These are phyloP conservation scores for Chrosomus eos DNA, from an alignment of 2,797 vertebrate species.

Conservation along the genomic window DNA sequence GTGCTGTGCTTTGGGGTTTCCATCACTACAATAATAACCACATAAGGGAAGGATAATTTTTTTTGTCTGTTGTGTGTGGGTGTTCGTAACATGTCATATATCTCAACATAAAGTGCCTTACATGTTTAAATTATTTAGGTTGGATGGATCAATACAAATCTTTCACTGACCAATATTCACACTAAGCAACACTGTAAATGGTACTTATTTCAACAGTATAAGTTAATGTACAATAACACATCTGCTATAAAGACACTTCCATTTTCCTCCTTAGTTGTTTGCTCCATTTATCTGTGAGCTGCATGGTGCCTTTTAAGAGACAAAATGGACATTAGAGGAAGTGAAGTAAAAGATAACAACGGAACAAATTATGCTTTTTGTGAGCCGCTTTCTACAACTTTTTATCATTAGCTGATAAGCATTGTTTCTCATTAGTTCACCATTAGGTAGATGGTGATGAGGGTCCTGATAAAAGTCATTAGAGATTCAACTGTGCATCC, in stretches of 20 bases:
- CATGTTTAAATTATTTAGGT: background rate
- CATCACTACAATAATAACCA: background rate
- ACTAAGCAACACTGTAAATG: conserved; percentile 9
- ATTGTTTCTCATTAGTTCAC: conserved; percentile 13
- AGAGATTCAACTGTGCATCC: background rate
- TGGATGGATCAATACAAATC: background rate
- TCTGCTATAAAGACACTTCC: background rate
- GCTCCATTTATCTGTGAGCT: background rate
- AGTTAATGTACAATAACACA: background rate
- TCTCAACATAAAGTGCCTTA: background rate
- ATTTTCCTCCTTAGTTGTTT: background rate
- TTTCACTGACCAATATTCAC: background rate
- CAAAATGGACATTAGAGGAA: conserved; percentile 14
- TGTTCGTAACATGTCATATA: background rate
- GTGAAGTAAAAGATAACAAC: conserved; percentile 30
- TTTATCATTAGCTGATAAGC: conserved; percentile 17
- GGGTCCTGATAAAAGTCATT: background rate
- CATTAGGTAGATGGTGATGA: background rate
- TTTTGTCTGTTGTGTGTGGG: background rate
- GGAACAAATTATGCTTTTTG: conserved; percentile 26
- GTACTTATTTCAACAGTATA: background rate
- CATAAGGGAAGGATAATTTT: background rate
- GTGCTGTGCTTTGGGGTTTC: background rate
- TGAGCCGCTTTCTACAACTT: conserved; percentile 1
- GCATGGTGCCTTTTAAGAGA: conserved; percentile 6